phyloP scores from a whole-genome alignment of 2,113 vertebrate species.

The Oreochromis tanganicae region DNA sequence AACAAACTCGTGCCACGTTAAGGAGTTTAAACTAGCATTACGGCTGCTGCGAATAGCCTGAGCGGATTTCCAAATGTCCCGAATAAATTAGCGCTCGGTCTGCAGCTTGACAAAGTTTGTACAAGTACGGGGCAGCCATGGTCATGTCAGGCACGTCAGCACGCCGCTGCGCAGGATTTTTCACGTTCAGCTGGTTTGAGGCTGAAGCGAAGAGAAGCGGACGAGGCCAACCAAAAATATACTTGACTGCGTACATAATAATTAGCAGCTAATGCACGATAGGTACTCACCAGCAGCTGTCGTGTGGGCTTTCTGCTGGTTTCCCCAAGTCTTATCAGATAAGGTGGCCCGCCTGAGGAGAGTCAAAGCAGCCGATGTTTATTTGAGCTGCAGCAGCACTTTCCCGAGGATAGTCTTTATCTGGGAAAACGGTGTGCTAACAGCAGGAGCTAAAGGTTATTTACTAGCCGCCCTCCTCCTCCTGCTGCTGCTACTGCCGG shows the following conservation, averaged over 20 bases:
- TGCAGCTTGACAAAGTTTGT: neutral
- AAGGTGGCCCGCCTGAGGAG: neutral
- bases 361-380: neutral
- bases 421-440: neutral
- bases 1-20: neutral
- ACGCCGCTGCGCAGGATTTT: neutral
- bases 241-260: neutral
- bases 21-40: neutral
- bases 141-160: neutral
- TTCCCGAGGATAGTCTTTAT: too few species aligned
- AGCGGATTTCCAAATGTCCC: neutral
- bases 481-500: neutral
- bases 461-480: neutral
- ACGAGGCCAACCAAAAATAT: neutral
- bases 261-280: neutral
- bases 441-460: neutral
- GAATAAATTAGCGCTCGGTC: neutral
- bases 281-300: constrained; percentile 40
- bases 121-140: neutral
- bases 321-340: neutral
- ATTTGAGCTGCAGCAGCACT: neutral
- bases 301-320: neutral
- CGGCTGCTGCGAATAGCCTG: neutral
- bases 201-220: neutral
- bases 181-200: neutral